Base-by-base conservation (phyloP, 2,797 vertebrate species). In the Propithecus deckenii region DNA sequence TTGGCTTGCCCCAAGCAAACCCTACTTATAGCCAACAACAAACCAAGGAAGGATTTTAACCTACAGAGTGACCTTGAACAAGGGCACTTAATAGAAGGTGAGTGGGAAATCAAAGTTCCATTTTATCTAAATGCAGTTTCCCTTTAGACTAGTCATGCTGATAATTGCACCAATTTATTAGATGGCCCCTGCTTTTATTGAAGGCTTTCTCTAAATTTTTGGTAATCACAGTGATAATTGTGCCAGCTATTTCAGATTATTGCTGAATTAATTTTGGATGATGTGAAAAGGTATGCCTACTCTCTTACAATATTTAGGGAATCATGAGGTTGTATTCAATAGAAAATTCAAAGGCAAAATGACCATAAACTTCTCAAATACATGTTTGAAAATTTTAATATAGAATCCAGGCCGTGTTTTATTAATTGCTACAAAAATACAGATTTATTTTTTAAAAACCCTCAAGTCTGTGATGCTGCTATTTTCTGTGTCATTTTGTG, bases 41-140 rank as follows among this genome's bases (percentile, higher is more conserved):
- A 81, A 89, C 6, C 23, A 94, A 93, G 72, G n/a, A 84, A 92
- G 55, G 22, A 88, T 93, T 96, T 88, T 91, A 89, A 93, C 91
- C 48, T 85, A 30, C 10, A 93, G 7, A 76, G 7, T 94, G 48
- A 95, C 81, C 86, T 93, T 91, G 78, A 78, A 75, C 20, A 90
- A 90, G 17, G 41, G n/a, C 28, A 91, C 35, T 43, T 78, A 75
- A 80, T 35, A 89, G 81, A 89, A 88, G 17, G 18, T 78, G 7
- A 9, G 46, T 91, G n/a, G 41, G 59, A 95, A 91, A 83, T 57
- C 43, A 92, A 75, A 92, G n/a, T 0, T 23, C 50, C 55, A 61
- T 86, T 93, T 95, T 86, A 89, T 91, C 75, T 38, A 91, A 89
- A 96, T 86, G 5, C 46, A 63, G 14, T 84, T 71, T 83, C 43